phyloP scores from a whole-genome alignment of 1,140 invertebrate species.

The Scaptomyza graminum region DNA sequence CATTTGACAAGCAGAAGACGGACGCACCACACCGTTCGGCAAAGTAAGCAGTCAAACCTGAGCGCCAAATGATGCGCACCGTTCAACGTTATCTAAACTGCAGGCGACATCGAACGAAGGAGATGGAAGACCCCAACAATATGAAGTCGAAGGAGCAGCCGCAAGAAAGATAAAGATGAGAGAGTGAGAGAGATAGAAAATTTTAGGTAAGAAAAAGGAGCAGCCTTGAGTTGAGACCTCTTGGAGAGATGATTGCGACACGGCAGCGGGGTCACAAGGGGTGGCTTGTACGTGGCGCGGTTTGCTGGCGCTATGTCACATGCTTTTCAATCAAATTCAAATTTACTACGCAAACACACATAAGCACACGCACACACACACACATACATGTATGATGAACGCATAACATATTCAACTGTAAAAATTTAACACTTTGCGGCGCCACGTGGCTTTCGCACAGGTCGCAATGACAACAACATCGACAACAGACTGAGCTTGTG shows the following conservation, averaged over 20 bases:
- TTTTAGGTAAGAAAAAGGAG: constrained; percentile 36
- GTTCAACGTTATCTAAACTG: constrained; percentile 77
- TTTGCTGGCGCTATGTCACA: constrained; percentile 53
- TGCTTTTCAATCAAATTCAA: constrained; percentile 83
- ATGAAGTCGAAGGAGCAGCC: constrained; percentile 11
- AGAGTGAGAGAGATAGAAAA: constrained; percentile 13
- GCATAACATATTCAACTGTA: constrained; percentile 73
- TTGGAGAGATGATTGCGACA: constrained; percentile 9
- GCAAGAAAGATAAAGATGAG: neutral
- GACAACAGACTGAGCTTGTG: constrained; percentile 9
- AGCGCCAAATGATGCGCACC: constrained; percentile 75
- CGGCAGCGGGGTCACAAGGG: neutral
- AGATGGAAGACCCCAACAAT: neutral
- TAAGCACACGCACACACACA: constrained; percentile 21
- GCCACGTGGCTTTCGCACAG: constrained; percentile 21
- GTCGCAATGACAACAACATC: neutral
- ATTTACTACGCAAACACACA: constrained; percentile 63
- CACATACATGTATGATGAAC: constrained; percentile 23
- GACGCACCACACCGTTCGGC: constrained; percentile 47
- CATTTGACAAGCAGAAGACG: constrained; percentile 71
- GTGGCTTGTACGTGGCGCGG: constrained; percentile 25
- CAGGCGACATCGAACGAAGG: constrained; percentile 34
- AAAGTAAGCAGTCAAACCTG: constrained; percentile 74
- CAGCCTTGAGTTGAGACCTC: constrained; percentile 25
- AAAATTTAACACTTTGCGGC: constrained; percentile 75